A percentile compares a stretch with the other conserved stretches of the same genome.
These are phyloP conservation scores for Panzeria rudis DNA, from an alignment of 2,888 invertebrate species.

Conservation along the genomic window DNA sequence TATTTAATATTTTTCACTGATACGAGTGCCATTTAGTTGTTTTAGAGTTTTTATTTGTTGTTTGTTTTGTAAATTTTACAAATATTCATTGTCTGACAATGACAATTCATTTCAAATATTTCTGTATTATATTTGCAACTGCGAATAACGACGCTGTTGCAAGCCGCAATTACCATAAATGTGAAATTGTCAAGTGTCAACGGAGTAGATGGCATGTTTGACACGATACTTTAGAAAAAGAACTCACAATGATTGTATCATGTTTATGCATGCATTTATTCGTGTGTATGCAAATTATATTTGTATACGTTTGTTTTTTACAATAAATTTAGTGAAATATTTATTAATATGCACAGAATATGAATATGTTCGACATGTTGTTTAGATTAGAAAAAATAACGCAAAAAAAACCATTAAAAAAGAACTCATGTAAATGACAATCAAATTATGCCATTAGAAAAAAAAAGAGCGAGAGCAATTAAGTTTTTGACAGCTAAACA, in stretches of 20 bases:
- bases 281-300: slow-evolving; percentile 39
- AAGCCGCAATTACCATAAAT: slow-evolving; percentile 62
- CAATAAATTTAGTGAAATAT: slow-evolving; percentile 42
- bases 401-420: slow-evolving; percentile 24
- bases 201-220: slow-evolving; percentile 70
- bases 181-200: slow-evolving; percentile 70
- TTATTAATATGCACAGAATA: slow-evolving; percentile 46
- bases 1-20: slow-evolving; percentile 46
- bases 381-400: slow-evolving; percentile 41
- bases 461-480: slow-evolving; percentile 29
- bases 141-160: slow-evolving; percentile 46
- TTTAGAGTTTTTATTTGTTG: slow-evolving; percentile 48
- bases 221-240: slow-evolving; percentile 70
- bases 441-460: slow-evolving; percentile 31
- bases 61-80: slow-evolving; percentile 49
- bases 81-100: slow-evolving; percentile 69
- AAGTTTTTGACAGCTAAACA: slow-evolving; percentile 34
- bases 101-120: slow-evolving; percentile 68
- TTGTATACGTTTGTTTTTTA: slow-evolving; percentile 14
- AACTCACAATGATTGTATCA: slow-evolving; percentile 66
- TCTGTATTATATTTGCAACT: slow-evolving; percentile 52
- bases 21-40: slow-evolving; percentile 40
- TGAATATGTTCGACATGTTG: slow-evolving; percentile 59
- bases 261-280: slow-evolving; percentile 52
- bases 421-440: slow-evolving; percentile 48